Evolutionary conservation across 2,888 invertebrate genomes (phyloP), one percentile per base, ranked within the genome.

Genomic region (Clanis bilineata): DNA sequence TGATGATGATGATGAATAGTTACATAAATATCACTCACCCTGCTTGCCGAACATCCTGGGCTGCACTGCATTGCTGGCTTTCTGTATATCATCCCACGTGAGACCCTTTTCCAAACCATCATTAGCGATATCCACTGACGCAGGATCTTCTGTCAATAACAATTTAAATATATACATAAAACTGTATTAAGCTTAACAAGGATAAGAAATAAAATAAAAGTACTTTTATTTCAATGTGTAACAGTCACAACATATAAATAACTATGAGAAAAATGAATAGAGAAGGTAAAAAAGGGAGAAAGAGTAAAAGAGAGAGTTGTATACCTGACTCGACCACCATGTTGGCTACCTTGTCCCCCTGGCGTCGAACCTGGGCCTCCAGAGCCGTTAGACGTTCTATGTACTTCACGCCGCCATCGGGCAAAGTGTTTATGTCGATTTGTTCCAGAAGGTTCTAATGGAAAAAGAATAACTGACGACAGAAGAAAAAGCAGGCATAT

Each of bases 391-490:
- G 90, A 23, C 93, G 92, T 51, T 90, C 80, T 0, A 85, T 79
- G 58, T 96, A 82, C 72, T 92, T 93, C 21, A 81, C 77, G 0
- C 96, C 96, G n/a, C 93, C 92, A 73, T 96, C 96, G 0, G 95
- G 95, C 5, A 96, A 81, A 0, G 83, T 78, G 10, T 75, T 68
- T 61, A 88, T 65, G 23, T 90, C 88, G 89, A 91, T 88, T 57
- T 82, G 79, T 18, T 86, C 83, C 32, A 92, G 67, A 0, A 93
- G 75, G 25, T 80, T 66, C 92, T 91, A 73, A 15, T 23, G 36
- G 6, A 28, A 7, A 28, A 15, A 12, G n/a, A 39, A 10, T 21
- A 28, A 10, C 12, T 10, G 12, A 45, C 28, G 18, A 57, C 36
- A 1, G 18, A 7, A 3, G 5, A 21, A 39, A 38, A 9, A 36